Evolutionary conservation across 2,797 vertebrate genomes (phyloP).

Genomic region (Cephalopachus bancanus): DNA sequence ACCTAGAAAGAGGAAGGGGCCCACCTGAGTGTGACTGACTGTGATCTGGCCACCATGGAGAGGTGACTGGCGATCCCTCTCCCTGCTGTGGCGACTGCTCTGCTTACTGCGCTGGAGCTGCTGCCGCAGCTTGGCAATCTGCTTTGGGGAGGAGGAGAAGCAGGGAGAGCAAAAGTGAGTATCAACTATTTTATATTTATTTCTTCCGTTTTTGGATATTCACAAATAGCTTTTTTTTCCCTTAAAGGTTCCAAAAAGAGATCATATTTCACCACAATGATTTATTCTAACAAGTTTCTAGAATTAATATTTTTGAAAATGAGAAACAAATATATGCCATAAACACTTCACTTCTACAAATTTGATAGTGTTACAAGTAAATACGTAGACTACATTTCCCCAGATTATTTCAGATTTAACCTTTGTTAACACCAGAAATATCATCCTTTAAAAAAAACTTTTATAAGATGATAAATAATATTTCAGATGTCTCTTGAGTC

Average conservation of each 20-base stretch:
- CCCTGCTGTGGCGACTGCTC: constrained; percentile 93
- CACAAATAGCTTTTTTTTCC: background rate
- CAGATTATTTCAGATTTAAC: constrained; percentile 53
- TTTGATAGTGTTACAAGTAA: constrained; percentile 9
- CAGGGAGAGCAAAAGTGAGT: constrained; percentile 56
- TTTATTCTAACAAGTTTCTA: constrained; percentile 57
- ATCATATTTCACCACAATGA: constrained; percentile 36
- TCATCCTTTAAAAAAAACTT: constrained; percentile 8
- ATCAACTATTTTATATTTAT: background rate
- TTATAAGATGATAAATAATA: constrained; percentile 26
- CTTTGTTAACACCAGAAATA: constrained; percentile 34
- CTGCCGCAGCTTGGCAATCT: constrained; percentile 97
- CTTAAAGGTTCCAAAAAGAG: constrained; percentile 27
- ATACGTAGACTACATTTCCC: constrained; percentile 3
- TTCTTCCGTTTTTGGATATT: constrained; percentile 37
- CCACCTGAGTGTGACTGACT: constrained; percentile 93
- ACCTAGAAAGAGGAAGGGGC: constrained; percentile 56
- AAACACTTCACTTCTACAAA: constrained; percentile 45
- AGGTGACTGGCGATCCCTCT: constrained; percentile 93
- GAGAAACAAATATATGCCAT: background rate
- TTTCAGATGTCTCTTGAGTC: constrained; percentile 35
- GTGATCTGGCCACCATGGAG: constrained; percentile 91
- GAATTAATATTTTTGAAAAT: constrained; percentile 33
- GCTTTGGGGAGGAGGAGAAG: constrained; percentile 84
- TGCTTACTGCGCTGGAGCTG: constrained; percentile 97